phyloP scores from a whole-genome alignment of 2,888 invertebrate species.

The Rhopalosiphum nymphaeae region DNA sequence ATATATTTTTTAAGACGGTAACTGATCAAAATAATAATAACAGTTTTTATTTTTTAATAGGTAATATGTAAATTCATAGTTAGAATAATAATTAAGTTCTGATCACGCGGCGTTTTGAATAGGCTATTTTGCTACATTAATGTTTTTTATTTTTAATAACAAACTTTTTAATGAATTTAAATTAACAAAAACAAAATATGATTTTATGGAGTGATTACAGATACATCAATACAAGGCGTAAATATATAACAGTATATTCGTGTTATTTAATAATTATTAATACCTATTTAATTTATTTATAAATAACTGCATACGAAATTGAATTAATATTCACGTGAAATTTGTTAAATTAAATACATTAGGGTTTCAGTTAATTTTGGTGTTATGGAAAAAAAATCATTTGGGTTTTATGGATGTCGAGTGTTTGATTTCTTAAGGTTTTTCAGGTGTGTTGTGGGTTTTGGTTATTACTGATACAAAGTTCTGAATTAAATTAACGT shows the following conservation, averaged over 20 bases:
- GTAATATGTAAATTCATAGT: not conserved
- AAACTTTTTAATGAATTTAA: not conserved
- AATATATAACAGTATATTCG: not conserved
- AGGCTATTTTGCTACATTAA: constrained; percentile 11
- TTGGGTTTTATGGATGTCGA: not conserved
- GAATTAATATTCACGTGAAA: not conserved
- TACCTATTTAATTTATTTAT: not conserved
- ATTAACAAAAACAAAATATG: not conserved
- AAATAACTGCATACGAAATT: not conserved
- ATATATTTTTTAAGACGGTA: not conserved
- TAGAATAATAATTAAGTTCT: not conserved
- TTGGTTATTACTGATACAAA: not conserved
- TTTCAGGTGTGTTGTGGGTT: not conserved
- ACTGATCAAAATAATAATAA: not conserved
- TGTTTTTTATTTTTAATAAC: not conserved
- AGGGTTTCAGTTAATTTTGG: not conserved
- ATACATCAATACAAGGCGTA: not conserved
- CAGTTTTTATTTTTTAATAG: not conserved
- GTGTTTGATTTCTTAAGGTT: not conserved
- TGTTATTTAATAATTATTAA: not conserved
- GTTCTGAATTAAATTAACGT: not conserved
- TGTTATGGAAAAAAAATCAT: not conserved
- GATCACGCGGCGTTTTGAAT: not conserved
- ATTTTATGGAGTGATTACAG: no score
- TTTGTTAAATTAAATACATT: not conserved